These are phyloP conservation scores for Apis dorsata DNA, from an alignment of 1,140 invertebrate species.

Conservation along the genomic window DNA sequence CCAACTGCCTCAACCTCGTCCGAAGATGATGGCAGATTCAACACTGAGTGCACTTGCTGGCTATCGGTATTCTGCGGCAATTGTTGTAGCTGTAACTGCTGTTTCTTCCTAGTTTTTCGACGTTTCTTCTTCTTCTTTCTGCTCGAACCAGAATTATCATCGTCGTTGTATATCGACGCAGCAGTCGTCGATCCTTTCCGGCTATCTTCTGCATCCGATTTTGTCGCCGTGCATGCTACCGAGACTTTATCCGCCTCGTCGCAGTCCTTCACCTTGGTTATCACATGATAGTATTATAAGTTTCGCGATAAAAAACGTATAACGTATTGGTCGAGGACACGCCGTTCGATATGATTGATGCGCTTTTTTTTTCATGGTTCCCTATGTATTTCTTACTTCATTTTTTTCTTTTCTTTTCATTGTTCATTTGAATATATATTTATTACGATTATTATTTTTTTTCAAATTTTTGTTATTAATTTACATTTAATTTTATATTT, in stretches of 20 bases:
- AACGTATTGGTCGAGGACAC: conserved; percentile 62
- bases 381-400: background rate
- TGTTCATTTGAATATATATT: too few species aligned
- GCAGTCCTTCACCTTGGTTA: conserved; percentile 66
- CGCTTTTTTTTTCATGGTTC: conserved; percentile 48
- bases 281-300: conserved; percentile 43
- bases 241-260: conserved; percentile 50
- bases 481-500: background rate
- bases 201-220: conserved; percentile 42
- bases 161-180: conserved; percentile 42
- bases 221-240: conserved; percentile 32
- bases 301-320: conserved; percentile 8
- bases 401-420: too few species aligned
- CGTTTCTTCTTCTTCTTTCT: conserved; percentile 71
- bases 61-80: conserved; percentile 25
- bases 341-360: conserved; percentile 49
- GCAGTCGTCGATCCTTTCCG: conserved; percentile 58
- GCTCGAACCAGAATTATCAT: conserved; percentile 13
- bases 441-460: background rate
- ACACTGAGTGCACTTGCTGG: conserved; percentile 55
- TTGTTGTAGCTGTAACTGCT: conserved; percentile 54
- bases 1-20: conserved; percentile 72
- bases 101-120: conserved; percentile 69
- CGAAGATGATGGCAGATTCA: conserved; percentile 72
- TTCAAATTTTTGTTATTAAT: background rate